phyloP scores from a whole-genome alignment of 92 coral and sea anemone genomes.

The Scolanthus callimorphus region DNA sequence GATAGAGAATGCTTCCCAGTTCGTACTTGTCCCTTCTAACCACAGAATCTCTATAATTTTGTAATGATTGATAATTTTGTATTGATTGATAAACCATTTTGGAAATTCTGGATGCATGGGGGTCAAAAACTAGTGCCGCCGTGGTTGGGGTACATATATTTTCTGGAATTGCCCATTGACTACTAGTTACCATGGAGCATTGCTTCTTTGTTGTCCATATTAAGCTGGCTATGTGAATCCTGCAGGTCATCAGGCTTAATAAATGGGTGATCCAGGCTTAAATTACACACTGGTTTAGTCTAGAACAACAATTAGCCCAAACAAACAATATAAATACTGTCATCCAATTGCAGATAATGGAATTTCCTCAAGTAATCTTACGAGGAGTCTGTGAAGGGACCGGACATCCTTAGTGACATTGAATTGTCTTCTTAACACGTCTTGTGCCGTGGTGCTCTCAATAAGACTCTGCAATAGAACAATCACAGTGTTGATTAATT shows the following conservation, averaged over 20 bases:
- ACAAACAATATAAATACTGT: background rate
- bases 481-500: no score
- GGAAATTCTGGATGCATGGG: no score
- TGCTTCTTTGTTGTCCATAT: conserved; percentile 71
- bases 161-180: no score
- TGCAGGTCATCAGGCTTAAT: conserved; percentile 62
- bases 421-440: conserved; percentile 68
- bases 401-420: conserved; percentile 68
- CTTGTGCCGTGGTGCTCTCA: conserved; percentile 41
- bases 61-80: no score
- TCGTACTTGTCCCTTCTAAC: no score
- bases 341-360: background rate
- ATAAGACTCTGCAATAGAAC: conserved; percentile 51
- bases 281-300: conserved; percentile 77
- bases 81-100: no score
- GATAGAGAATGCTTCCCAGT: no score
- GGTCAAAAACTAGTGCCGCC: no score
- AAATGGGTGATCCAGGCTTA: conserved; percentile 69
- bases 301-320: conserved; percentile 25
- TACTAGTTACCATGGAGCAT: conserved; percentile 90
- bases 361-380: conserved; percentile 15
- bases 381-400: conserved; percentile 80
- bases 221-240: conserved; percentile 48
- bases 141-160: no score
- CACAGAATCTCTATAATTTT: no score